Conservation (phyloP, 2,113 vertebrate species). For the Gulo gulo region DNA sequence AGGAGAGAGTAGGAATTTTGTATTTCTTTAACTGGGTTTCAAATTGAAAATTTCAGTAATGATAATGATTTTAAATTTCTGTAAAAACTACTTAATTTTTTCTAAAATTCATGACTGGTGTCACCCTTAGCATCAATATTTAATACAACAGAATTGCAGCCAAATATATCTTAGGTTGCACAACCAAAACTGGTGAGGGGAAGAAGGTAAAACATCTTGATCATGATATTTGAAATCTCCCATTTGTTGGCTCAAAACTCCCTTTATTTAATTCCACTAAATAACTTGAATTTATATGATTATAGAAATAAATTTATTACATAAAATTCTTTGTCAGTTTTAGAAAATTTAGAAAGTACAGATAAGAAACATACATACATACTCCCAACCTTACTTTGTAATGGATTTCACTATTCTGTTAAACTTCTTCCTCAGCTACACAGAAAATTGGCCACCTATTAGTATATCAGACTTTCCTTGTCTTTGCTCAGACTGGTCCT, state of each 20-base stretch:
- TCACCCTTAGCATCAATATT: background rate
- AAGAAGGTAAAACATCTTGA: background rate
- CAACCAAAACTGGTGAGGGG: background rate
- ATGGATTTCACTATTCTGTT: background rate
- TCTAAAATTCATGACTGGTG: background rate
- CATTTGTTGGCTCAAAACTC: background rate
- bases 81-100: background rate
- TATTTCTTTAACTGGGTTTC: background rate
- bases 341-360: background rate
- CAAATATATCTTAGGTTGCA: background rate
- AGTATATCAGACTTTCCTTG: background rate
- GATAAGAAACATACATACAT: background rate
- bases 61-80: background rate
- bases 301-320: background rate
- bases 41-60: background rate
- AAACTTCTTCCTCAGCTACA: background rate
- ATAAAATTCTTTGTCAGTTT: background rate
- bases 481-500: background rate
- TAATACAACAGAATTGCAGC: background rate
- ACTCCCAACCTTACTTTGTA: background rate
- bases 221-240: background rate
- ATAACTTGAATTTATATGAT: background rate
- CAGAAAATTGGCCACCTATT: background rate
- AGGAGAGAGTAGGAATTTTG: background rate
- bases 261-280: background rate